Evolutionary conservation across 2,113 vertebrate genomes (phyloP).

Genomic region (Steatornis caripensis): DNA sequence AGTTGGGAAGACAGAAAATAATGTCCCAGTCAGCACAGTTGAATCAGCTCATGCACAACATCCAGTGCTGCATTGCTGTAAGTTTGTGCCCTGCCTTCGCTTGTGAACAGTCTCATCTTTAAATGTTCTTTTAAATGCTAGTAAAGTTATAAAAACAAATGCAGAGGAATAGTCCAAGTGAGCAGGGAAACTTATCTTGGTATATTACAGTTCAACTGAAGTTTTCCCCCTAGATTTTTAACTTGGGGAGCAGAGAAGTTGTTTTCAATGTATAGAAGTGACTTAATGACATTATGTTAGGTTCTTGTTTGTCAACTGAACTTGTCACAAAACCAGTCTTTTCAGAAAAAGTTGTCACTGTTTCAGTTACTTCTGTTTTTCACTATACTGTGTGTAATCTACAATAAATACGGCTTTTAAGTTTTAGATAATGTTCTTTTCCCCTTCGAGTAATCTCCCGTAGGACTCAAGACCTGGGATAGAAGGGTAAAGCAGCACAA

Average conservation of each 20-base stretch:
- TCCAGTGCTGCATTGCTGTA: not conserved
- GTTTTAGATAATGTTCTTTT: not conserved
- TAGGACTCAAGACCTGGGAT: not conserved
- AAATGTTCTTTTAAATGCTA: not conserved
- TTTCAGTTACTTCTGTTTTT: not conserved
- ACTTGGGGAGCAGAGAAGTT: not conserved
- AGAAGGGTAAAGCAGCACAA: not conserved
- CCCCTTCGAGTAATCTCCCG: not conserved
- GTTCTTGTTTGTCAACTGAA: not conserved
- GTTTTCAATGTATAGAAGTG: not conserved
- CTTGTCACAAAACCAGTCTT: not conserved
- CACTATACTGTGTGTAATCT: not conserved
- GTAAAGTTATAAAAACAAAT: not conserved
- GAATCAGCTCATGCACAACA: rapidly evolving
- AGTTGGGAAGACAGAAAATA: not conserved
- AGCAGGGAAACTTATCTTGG: not conserved
- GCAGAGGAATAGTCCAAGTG: not conserved
- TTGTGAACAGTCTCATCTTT: not conserved
- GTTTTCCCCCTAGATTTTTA: not conserved
- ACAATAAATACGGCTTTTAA: not conserved
- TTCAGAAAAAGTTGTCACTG: not conserved
- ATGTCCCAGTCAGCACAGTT: not conserved
- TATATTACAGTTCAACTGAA: not conserved
- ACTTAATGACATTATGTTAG: not conserved
- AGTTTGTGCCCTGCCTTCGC: not conserved